These are phyloP conservation scores for Taenaris catops DNA, from an alignment of 2,888 invertebrate genomes.

Conservation along the genomic window DNA sequence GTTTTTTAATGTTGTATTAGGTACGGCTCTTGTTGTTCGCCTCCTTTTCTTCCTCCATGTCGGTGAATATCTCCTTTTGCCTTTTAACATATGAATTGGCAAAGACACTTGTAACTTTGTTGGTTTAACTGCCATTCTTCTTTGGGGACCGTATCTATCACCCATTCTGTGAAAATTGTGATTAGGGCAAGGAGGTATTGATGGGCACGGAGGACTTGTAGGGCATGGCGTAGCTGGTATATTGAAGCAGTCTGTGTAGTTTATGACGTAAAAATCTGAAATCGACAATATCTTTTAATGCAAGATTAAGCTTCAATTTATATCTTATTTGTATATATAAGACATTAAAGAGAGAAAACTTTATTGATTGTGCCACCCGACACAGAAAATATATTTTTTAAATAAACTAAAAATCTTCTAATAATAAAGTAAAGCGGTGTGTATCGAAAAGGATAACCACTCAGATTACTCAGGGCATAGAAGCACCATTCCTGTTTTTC, in stretches of 20 bases:
- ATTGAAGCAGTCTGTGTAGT: conserved; percentile 41
- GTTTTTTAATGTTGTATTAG: background rate
- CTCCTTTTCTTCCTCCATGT: conserved; percentile 20
- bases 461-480: no score
- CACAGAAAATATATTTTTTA: no score
- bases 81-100: conserved; percentile 32
- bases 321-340: no score
- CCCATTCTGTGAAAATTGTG: conserved; percentile 33
- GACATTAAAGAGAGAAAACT: no score
- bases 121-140: conserved; percentile 27
- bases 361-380: no score
- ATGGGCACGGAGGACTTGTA: conserved; percentile 27
- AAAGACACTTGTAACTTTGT: conserved; percentile 20
- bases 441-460: no score
- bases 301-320: no score
- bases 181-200: conserved; percentile 29
- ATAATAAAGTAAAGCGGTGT: no score
- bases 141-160: conserved; percentile 26
- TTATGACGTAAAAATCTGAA: conserved; percentile 38
- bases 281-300: conserved; percentile 15
- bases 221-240: conserved; percentile 28
- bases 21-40: conserved; percentile 4
- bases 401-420: no score
- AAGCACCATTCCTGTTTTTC: no score
- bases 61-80: conserved; percentile 34